Conservation (phyloP, 2,113 vertebrate genomes). For the Ageneiosus marmoratus region DNA sequence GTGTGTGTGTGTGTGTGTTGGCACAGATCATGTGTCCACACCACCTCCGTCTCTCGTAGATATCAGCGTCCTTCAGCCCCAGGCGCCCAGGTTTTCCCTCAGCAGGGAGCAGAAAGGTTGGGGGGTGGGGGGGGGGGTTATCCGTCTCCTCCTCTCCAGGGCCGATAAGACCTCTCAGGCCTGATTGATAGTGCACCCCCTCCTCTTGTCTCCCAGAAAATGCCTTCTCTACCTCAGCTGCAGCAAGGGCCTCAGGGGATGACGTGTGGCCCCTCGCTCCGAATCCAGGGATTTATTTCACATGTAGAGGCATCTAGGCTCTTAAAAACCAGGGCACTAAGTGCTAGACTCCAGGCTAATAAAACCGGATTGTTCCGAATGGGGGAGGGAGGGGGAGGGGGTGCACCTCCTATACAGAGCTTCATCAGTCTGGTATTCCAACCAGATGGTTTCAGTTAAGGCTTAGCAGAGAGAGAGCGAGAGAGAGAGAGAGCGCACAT, state of each 20-base stretch:
- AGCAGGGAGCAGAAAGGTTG: background rate
- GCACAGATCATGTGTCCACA: conserved; percentile 31
- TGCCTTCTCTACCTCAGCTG: conserved; percentile 3
- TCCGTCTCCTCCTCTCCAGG: conserved; percentile 31
- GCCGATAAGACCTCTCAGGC: conserved; percentile 47
- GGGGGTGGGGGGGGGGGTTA: conserved; percentile 8
- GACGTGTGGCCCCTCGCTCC: conserved; percentile 53
- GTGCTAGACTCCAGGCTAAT: conserved; percentile 71
- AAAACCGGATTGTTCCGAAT: conserved; percentile 74
- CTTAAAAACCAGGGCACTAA: conserved; percentile 72
- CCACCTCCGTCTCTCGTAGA: background rate
- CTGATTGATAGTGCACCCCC: conserved; percentile 50
- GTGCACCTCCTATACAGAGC: conserved; percentile 69
- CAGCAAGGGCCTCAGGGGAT: conserved; percentile 37
- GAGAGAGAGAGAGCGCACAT: background rate
- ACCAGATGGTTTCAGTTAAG: conserved; percentile 83
- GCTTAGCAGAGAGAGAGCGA: conserved; percentile 65
- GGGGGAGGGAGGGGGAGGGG: conserved; percentile 7
- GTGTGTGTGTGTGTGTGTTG: conserved; percentile 15
- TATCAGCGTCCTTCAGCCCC: background rate
- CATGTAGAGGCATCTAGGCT: conserved; percentile 71
- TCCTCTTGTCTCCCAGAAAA: background rate
- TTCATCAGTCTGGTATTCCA: conserved; percentile 83
- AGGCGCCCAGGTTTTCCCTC: conserved; percentile 35
- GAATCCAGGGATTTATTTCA: conserved; percentile 62